Base-by-base conservation (phyloP, 1,140 invertebrate species). In the Hypothenemus hampei region DNA sequence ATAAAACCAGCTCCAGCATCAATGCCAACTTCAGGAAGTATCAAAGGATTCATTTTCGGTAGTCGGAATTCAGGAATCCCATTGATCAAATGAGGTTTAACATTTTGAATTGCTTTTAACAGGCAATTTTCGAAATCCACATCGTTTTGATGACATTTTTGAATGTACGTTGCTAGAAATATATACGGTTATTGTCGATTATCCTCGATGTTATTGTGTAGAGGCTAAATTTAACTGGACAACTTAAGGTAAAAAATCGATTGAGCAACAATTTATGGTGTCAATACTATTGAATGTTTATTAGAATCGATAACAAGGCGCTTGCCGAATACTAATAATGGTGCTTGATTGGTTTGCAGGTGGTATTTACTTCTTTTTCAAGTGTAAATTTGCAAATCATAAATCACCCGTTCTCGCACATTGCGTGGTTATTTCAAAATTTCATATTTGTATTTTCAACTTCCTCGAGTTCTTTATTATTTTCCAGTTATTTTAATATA, bases 81-180 rank as follows among this genome's bases (percentile, higher is more conserved):
- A 24, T 73, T 71, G 0, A 72, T 64, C 43, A 79, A 74, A 35
- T 69, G 35, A 2, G 73, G 72, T 13, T 77, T 68, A 22, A 72
- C 65, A 0, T 53, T 61, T 20, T 70, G 65, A n/a, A 77, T 72
- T 50, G 74, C 68, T 46, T 72, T 64, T 37, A 68, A 69, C 0
- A 79, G 54, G 57, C 78, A 80, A 22, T 69, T 62, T n/a, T 66
- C 60, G 8, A 79, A 63, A 0, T 75, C 60, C 0, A 75, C 73
- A 52, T 78, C 77, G 26, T 73, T 73, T 13, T 70, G 69, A n/a
- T 71, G 57, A 63, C 78, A 80, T 20, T 71, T 69, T 39, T 69
- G 65, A 3, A 79, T 75, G 65, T 75, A 79, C 8, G 70, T 57
- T 3, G 78, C 78, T 80, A 68, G 7, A 75, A 77, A n/a, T n/a